Evolutionary conservation across 53 echinoderm and acorn worm species (phyloP).

Genomic region (Henricia sp.): DNA sequence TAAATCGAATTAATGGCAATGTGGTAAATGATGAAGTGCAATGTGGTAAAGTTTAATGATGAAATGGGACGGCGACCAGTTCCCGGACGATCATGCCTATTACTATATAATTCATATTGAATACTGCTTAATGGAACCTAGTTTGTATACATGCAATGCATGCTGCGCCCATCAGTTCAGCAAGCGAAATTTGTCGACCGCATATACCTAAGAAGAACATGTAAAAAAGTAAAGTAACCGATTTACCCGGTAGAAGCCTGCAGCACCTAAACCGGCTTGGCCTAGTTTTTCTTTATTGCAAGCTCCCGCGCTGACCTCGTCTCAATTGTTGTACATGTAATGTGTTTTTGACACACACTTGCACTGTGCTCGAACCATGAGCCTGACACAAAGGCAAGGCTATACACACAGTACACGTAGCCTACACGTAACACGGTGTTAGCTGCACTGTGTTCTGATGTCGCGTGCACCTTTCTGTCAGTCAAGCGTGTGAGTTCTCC

Average conservation of each 20-base stretch:
- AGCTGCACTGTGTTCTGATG: conserved; percentile 9
- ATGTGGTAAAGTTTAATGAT: no score
- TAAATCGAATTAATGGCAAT: no score
- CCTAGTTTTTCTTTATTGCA: conserved; percentile 23
- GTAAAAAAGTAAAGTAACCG: conserved; percentile 18
- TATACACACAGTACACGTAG: background rate
- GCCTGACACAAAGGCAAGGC: background rate
- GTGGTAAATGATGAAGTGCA: no score
- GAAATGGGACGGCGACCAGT: no score
- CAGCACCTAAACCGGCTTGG: conserved; percentile 25
- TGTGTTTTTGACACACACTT: conserved; percentile 17
- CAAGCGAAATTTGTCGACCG: background rate
- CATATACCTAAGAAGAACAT: background rate
- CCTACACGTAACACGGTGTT: background rate
- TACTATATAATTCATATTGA: no score
- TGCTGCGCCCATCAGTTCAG: no score
- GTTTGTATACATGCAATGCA: no score
- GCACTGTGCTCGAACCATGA: background rate
- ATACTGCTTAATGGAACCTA: no score
- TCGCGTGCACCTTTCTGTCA: conserved; percentile 48
- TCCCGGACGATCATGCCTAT: no score
- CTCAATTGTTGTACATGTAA: conserved; percentile 13
- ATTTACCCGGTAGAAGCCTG: conserved; percentile 15
- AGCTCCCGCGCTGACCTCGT: background rate
- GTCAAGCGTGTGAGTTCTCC: conserved; percentile 31